Percentiles rank a stretch among this genome's conserved stretches.
Conservation (phyloP, 2,113 vertebrate genomes). For the Onychostoma macrolepis region DNA sequence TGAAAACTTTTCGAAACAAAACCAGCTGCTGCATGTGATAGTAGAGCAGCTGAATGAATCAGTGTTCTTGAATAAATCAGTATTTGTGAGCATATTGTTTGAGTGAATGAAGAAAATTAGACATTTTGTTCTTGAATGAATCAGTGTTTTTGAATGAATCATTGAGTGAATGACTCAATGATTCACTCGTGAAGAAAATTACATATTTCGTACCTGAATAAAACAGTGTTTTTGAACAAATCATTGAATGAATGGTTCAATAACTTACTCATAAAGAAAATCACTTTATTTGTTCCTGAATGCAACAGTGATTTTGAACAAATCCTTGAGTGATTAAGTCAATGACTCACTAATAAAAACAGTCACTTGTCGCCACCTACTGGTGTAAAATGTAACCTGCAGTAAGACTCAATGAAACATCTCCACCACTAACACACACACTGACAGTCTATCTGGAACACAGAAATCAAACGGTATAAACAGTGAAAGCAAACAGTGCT, state of each 20-base stretch:
- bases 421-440: background rate
- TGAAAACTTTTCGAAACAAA: background rate
- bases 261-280: background rate
- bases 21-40: background rate
- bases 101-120: background rate
- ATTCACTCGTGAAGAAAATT: background rate
- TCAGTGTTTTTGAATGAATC: background rate
- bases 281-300: background rate
- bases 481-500: background rate
- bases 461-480: background rate
- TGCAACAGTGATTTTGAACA: no score
- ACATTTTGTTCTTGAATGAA: background rate
- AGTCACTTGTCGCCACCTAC: background rate
- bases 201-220: background rate
- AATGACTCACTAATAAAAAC: background rate
- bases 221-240: background rate
- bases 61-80: no score
- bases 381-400: background rate
- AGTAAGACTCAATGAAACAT: background rate
- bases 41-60: background rate
- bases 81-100: no score
- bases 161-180: no score
- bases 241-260: background rate
- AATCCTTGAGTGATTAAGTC: background rate
- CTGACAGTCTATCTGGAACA: background rate